Evolutionary conservation across 1,140 invertebrate genomes (phyloP).

Genomic region (Colletes gigas): DNA sequence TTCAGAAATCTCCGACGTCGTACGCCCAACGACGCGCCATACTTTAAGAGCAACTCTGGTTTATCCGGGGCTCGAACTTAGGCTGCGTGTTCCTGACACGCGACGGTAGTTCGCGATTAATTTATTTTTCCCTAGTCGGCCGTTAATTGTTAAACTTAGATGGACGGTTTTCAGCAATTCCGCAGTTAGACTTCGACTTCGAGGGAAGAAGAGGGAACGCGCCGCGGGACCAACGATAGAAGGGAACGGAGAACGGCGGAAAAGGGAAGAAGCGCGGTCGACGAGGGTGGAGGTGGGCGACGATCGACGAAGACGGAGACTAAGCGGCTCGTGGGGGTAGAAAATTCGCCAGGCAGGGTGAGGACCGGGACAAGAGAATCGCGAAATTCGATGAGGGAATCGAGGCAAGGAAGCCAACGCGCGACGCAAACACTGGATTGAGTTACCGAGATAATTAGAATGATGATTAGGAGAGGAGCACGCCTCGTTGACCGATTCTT

Average conservation of each 20-base stretch:
- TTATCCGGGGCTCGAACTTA: constrained; percentile 33
- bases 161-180: constrained; percentile 70
- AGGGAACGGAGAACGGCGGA: constrained; percentile 11
- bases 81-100: constrained; percentile 66
- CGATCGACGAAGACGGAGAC: constrained; percentile 19
- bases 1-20: neutral
- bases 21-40: neutral
- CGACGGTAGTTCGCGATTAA: constrained; percentile 68
- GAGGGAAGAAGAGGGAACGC: constrained; percentile 47
- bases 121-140: constrained; percentile 73
- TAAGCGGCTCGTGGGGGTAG: constrained; percentile 26
- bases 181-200: constrained; percentile 49
- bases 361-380: constrained; percentile 45
- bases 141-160: constrained; percentile 80
- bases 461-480: constrained; percentile 76
- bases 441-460: constrained; percentile 80
- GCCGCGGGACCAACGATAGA: constrained; percentile 17
- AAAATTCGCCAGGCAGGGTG: constrained; percentile 44
- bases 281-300: neutral
- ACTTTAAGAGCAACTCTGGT: neutral
- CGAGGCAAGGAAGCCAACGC: constrained; percentile 72
- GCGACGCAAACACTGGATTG: constrained; percentile 69
- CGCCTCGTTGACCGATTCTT: constrained; percentile 78
- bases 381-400: constrained; percentile 48
- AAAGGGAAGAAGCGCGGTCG: neutral